phyloP scores from a whole-genome alignment of 2,797 vertebrate species.

The Acipenser oxyrinchus region DNA sequence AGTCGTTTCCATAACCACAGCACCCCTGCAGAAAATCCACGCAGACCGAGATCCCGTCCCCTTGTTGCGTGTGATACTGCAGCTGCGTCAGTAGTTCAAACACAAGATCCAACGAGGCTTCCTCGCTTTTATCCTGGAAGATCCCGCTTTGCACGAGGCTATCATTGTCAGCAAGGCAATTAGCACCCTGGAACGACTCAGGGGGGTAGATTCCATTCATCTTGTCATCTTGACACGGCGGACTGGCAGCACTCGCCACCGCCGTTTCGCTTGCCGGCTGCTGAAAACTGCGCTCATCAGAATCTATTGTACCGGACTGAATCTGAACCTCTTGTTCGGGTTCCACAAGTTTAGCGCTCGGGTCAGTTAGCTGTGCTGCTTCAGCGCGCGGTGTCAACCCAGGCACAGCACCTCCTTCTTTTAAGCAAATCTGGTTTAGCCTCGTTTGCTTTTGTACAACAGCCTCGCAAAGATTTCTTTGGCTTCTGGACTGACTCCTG shows the following conservation, averaged over 20 bases:
- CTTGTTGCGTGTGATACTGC: constrained; percentile 94
- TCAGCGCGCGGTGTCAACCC: constrained; percentile 55
- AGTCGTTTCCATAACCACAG: constrained; percentile 86
- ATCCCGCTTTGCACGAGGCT: constrained; percentile 63
- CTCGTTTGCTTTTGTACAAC: constrained; percentile 74
- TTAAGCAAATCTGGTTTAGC: constrained; percentile 64
- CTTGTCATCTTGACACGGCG: constrained; percentile 68
- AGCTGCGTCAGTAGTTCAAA: constrained; percentile 95
- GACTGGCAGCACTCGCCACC: constrained; percentile 45
- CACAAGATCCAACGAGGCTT: constrained; percentile 91
- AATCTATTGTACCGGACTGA: constrained; percentile 28
- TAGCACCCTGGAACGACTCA: constrained; percentile 53
- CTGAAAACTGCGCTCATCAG: constrained; percentile 47
- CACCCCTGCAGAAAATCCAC: constrained; percentile 90
- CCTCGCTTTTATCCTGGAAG: constrained; percentile 95
- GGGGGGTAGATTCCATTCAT: constrained; percentile 67
- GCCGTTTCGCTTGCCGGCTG: constrained; percentile 32
- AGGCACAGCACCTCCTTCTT: constrained; percentile 52
- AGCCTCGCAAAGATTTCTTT: constrained; percentile 68
- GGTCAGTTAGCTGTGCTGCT: constrained; percentile 54
- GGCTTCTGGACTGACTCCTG: constrained; percentile 57
- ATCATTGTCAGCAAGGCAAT: constrained; percentile 66
- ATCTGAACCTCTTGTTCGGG: constrained; percentile 47
- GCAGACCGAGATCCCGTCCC: constrained; percentile 84
- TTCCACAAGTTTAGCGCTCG: constrained; percentile 54